phyloP scores from a whole-genome alignment of 2,113 vertebrate species.

The Scomber japonicus region DNA sequence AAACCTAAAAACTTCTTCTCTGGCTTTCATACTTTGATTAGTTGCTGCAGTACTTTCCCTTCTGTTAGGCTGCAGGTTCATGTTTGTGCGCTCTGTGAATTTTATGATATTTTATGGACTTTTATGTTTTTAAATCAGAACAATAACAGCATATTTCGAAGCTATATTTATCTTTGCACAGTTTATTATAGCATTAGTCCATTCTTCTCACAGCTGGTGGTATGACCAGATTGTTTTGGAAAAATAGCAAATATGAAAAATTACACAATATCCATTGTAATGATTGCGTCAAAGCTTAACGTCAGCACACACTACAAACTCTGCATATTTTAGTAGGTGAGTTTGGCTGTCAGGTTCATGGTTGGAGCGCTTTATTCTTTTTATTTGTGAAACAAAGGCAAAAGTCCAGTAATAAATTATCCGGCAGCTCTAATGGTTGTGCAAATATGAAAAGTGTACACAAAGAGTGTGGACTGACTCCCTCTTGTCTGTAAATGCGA shows the following conservation, averaged over 20 bases:
- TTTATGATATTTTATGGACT: not conserved
- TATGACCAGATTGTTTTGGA: too few relatives aligned
- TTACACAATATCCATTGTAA: not conserved
- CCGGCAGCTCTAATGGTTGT: not conserved
- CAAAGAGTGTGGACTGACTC: slow-evolving; percentile 9
- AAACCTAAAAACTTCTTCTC: not conserved
- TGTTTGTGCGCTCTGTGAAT: not conserved
- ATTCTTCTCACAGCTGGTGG: too few relatives aligned
- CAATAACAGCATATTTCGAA: not conserved
- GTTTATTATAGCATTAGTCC: not conserved
- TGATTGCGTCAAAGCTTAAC: not conserved
- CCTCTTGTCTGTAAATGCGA: slow-evolving; percentile 12
- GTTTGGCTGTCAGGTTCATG: not conserved
- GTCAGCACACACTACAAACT: not conserved
- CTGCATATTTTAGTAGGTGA: not conserved
- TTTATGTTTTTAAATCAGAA: too few relatives aligned
- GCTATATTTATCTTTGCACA: not conserved
- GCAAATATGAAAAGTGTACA: slow-evolving; percentile 21
- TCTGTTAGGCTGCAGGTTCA: not conserved
- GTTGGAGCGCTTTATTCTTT: not conserved
- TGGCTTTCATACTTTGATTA: slow-evolving; percentile 12
- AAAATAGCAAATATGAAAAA: not conserved
- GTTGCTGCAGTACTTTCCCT: not conserved
- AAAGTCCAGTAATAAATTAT: not conserved
- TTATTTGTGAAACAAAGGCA: not conserved